These are phyloP conservation scores for Triplophysa bombifrons DNA, from an alignment of 2,797 vertebrate genomes.

Conservation along the genomic window DNA sequence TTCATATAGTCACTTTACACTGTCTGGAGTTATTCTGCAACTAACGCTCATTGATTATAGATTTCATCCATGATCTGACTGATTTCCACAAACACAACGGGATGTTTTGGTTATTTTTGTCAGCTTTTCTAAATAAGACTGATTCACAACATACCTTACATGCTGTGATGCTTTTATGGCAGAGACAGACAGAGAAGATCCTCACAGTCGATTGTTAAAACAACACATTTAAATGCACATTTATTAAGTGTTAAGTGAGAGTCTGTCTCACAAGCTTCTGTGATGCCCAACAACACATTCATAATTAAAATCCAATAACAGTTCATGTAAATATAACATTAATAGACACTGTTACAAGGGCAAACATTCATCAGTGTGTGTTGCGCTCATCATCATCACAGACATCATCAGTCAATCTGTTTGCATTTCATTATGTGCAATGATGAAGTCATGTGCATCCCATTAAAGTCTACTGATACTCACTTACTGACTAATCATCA, in stretches of 20 bases:
- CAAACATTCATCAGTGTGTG: constrained; percentile 1
- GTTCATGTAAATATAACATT: constrained; percentile 24
- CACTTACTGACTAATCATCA: neutral
- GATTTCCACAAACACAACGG: no score
- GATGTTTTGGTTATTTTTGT: no score
- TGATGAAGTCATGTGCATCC: constrained; percentile 34
- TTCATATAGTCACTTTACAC: no score
- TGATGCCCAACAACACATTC: neutral
- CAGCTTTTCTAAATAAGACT: no score
- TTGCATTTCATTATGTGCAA: constrained; percentile 55
- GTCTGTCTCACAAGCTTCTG: neutral
- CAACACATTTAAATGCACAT: no score
- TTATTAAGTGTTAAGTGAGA: neutral
- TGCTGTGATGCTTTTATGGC: no score
- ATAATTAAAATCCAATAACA: constrained; percentile 3
- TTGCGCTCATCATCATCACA: constrained; percentile 23
- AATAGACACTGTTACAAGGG: constrained; percentile 26
- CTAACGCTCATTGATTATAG: no score
- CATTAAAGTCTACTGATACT: constrained; percentile 59
- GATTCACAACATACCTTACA: no score
- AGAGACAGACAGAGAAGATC: no score
- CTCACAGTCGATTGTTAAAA: no score
- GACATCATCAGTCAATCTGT: constrained; percentile 40
- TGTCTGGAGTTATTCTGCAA: no score
- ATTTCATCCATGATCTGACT: no score